These are phyloP conservation scores for Agrotis exclamationis DNA, from an alignment of 2,888 invertebrate genomes.

Conservation along the genomic window DNA sequence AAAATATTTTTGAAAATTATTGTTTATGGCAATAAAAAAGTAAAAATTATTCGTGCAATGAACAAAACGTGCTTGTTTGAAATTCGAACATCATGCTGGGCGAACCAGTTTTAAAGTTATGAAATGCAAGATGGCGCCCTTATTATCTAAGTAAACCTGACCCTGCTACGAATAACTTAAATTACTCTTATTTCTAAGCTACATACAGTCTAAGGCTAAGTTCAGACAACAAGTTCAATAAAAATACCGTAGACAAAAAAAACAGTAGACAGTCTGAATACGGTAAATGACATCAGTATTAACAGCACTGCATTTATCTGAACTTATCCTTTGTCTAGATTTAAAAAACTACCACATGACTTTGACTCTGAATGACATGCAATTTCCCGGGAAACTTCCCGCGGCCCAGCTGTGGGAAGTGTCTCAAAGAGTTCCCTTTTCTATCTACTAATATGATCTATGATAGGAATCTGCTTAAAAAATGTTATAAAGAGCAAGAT, in stretches of 20 bases:
- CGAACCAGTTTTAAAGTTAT: neutral
- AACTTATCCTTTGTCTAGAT: conserved; percentile 5
- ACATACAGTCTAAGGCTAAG: conserved; percentile 10
- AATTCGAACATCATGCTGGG: conserved; percentile 37
- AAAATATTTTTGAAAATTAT: conserved; percentile 63
- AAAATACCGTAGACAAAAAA: neutral
- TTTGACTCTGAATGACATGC: conserved; percentile 21
- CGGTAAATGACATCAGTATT: neutral
- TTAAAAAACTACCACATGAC: conserved; percentile 5
- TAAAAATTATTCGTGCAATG: conserved; percentile 29
- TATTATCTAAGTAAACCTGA: too few relatives aligned
- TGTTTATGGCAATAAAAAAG: conserved; percentile 22
- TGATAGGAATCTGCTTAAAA: neutral
- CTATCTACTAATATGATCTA: neutral
- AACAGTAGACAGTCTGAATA: neutral
- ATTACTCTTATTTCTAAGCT: conserved; percentile 20
- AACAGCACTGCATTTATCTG: conserved; percentile 12
- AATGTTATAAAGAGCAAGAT: conserved; percentile 9
- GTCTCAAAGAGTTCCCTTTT: neutral
- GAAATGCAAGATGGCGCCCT: conserved; percentile 6
- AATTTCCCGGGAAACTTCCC: conserved; percentile 9
- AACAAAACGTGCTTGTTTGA: conserved; percentile 19
- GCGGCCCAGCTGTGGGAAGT: too few relatives aligned
- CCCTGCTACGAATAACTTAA: neutral
- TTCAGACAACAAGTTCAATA: neutral